Evolutionary conservation across 2,113 vertebrate species (phyloP), one percentile per base, ranked within the genome.

Genomic region (Sceloporus undulatus): DNA sequence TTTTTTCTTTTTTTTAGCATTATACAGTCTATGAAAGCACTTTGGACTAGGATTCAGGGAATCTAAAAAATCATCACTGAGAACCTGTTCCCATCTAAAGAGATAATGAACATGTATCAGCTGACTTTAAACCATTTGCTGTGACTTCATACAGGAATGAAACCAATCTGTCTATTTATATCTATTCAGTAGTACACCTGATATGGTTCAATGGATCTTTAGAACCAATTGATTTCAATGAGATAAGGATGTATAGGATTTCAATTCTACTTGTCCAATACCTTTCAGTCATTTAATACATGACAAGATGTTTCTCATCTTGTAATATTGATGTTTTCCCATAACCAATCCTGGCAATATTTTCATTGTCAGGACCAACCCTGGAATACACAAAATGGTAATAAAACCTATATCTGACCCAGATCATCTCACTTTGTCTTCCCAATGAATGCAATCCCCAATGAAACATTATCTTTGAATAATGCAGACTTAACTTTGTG

Each of bases 401-500:
- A 86, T 71, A 54, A 54, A 86, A 42, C 77, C 29, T 34, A 13
- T 40, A 9, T 16, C 11, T 86, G 42, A 25, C 11, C 52, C 34
- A 48, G 11, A 23, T 34, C 77, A 21, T 5, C 65, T 11, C n/a
- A 9, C 5, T 38, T 71, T 56, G n/a, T 56, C 42, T 13, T 38
- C 25, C n/a, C 5, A 11, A 34, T 27, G 21, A 59, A 9, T 27
- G 70, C 23, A 80, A 66, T 8, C 23, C 14, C 19, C 7, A 71
- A 42, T 23, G 40, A 18, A 13, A 70, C 13, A 27, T 25, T 59
- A 16, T 5, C 5, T 18, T 87, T 88, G 84, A 42, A 27, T 16
- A 88, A 71, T 89, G 21, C 10, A 90, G 70, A 56, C 48, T 56
- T 34, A 71, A 38, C 68, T 29, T 23, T 87, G 25, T 81, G 54